phyloP scores from a whole-genome alignment of 2,113 vertebrate species.

The Enhydra lutris region DNA sequence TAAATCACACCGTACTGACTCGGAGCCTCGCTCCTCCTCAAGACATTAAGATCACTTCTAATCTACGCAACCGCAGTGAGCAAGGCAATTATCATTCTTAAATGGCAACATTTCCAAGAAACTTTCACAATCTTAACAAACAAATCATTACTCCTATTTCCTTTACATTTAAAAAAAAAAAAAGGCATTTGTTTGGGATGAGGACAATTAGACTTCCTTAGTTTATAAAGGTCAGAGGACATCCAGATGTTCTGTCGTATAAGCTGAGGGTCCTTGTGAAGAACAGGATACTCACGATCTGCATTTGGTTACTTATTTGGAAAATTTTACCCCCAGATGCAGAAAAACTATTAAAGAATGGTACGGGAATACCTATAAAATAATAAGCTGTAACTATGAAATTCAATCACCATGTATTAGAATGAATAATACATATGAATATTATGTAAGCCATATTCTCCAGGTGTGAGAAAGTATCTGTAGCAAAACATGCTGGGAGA shows the following conservation, averaged over 20 bases:
- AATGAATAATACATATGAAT: background rate
- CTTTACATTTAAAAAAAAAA: background rate
- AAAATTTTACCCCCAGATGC: background rate
- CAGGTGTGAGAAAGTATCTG: background rate
- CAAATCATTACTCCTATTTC: slow-evolving; percentile 28
- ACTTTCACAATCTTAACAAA: slow-evolving; percentile 40
- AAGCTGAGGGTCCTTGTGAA: rapidly evolving
- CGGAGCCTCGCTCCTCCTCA: background rate
- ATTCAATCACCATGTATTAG: background rate
- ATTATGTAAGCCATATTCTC: background rate
- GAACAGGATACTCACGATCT: background rate
- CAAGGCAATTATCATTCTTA: background rate
- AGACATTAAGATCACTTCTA: slow-evolving; percentile 12
- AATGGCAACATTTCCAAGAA: slow-evolving; percentile 21
- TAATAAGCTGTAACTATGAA: background rate
- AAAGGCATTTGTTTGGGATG: background rate
- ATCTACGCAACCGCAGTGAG: background rate
- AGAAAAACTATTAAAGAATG: background rate
- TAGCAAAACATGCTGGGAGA: no score
- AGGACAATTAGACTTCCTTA: background rate
- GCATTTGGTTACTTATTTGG: background rate
- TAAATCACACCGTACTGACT: background rate
- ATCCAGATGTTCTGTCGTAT: background rate
- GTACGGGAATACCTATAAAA: background rate
- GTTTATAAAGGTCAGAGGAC: background rate